Evolutionary conservation across 2,113 vertebrate genomes (phyloP), one percentile per base, ranked within the genome.

Genomic region (Chiloscyllium plagiosum): DNA sequence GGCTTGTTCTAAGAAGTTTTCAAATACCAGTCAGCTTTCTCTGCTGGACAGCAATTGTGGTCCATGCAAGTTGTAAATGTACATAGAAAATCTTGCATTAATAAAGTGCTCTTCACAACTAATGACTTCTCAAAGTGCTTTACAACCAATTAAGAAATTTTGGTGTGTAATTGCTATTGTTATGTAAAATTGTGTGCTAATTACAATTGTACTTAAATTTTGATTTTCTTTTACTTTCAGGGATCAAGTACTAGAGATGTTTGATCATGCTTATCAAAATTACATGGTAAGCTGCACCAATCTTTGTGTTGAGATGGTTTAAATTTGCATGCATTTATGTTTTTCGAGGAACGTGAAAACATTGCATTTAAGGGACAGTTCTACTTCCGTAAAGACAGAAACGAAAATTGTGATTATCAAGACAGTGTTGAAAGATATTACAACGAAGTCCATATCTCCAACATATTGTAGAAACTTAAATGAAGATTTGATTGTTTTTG

Each of bases 211-310:
- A 12, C 42, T 29, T 72, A 0, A 97, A 42, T 0, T 0, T 56
- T 52, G 37, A 95, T 95, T 26, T 42, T 33, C 0, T 29, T 97
- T 0, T 0, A 33, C 42, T 42, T 2, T 69, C 97, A 99, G 99
- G 97, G 98, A 98, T 97, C 99, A 99, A 98, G 99, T 99, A 96
- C 97, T 99, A 96, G 99, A 99, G 98, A 99, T 99, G 99, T 99
- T 99, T 97, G 99, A 99, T 97, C 99, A 99, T 96, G 99, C 99
- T 65, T 99, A 99, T 97, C 98, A 98, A 97, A 99, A 99, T 98
- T 99, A 99, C 95, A 99, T 99, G 99, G 99, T 99, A 97, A 98
- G 98, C 97, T 96, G 95, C 83, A 96, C 95, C 56, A 68, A 56
- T n/a, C 29, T 3, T 95, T 72, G 50, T 95, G 72, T 72, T 95